Percentiles rank a stretch among this genome's conserved stretches.
Evolutionary conservation across 2,797 vertebrate species (phyloP).

Genomic region (Rhynchotus rufescens): DNA sequence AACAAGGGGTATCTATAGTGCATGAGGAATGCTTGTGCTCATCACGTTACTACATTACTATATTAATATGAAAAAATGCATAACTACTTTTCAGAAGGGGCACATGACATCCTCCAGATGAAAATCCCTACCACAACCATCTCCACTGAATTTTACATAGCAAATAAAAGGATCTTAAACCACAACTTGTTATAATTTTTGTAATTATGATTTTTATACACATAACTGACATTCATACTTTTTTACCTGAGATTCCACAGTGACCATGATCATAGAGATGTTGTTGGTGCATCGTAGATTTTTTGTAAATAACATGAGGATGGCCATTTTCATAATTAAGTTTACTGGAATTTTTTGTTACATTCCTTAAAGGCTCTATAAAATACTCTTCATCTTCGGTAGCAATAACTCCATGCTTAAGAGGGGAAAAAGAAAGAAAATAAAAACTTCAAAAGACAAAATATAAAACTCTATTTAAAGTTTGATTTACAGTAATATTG

Average conservation of each 20-base stretch:
- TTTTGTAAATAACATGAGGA: conserved; percentile 99
- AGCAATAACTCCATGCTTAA: conserved; percentile 96
- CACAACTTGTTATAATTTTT: background rate
- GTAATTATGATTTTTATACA: background rate
- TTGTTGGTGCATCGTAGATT: conserved; percentile 90
- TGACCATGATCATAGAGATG: conserved; percentile 89
- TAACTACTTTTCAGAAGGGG: background rate
- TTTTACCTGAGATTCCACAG: conserved; percentile 95
- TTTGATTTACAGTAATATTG: background rate
- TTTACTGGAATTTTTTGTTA: conserved; percentile 87
- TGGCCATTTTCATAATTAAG: conserved; percentile 92
- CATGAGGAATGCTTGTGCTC: background rate
- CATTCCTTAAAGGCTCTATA: conserved; percentile 97
- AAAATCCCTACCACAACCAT: background rate
- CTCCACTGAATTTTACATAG: background rate
- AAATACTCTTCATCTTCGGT: conserved; percentile 99
- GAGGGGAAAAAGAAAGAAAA: conserved; percentile 22
- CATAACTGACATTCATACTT: background rate
- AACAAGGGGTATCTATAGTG: background rate
- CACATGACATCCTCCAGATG: background rate
- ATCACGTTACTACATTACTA: background rate
- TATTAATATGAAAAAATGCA: background rate
- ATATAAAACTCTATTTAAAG: background rate
- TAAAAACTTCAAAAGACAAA: conserved; percentile 19
- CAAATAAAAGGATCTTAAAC: conserved; percentile 9